Evolutionary conservation across 2,113 vertebrate genomes (phyloP), one percentile per base, ranked within the genome.

Genomic region (Daboia siamensis): DNA sequence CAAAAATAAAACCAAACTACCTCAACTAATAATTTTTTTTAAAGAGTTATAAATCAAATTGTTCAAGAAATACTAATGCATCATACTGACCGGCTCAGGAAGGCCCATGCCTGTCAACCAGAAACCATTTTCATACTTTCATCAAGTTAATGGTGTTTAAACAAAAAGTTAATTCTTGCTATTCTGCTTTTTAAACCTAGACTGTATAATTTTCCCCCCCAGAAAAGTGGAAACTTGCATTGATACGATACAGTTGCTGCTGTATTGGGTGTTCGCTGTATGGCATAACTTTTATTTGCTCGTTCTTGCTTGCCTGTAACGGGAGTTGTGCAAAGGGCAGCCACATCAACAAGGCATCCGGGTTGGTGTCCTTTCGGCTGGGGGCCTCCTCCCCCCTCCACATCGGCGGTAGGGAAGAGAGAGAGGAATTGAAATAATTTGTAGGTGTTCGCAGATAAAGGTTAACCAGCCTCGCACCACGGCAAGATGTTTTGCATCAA

Each of bases 31-130:
- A 39, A 1, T 39, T 39, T 39, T 39, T 39, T 39, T 39, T 39
- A 39, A 39, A 39, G 26, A 69, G 93, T 90, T 86, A 56, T 51
- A 91, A 86, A 44, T 85, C 33, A 57, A 80, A 87, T 94, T 74
- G 26, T 51, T 95, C 86, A 85, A 46, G 44, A 88, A 74, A 88
- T 48, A 44, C 12, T 74, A 59, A 51, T 55, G 44, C 56, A 4
- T 57, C 21, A 39, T 92, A 46, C 44, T 85, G 87, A 46, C 29
- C 7, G 13, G 64, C 64, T 89, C 29, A 59, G 54, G 44, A 44
- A 85, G 21, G 55, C 88, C 56, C 13, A 0, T 51, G 64, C 26
- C 69, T 44, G 13, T 86, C 3, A 84, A 0, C 90, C 54, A 26
- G 52, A 80, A 91, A 52, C 20, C 56, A 51, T 39, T 90, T 61